Evolutionary conservation across 2,888 invertebrate genomes (phyloP).

Genomic region (Torymus auratus): DNA sequence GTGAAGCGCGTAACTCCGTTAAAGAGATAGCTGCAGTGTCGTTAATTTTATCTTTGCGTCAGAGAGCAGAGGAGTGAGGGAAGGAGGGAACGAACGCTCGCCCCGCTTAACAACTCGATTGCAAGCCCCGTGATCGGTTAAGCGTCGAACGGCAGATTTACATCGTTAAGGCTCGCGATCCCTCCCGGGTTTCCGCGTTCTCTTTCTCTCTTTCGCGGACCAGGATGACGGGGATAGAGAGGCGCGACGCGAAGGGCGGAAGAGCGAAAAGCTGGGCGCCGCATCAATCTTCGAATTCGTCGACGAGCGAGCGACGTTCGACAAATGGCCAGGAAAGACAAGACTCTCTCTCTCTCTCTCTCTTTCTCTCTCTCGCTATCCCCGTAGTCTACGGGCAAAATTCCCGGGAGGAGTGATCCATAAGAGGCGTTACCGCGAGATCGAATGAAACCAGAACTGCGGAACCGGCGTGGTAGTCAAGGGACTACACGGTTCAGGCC

Average conservation of each 20-base stretch:
- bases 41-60: background rate
- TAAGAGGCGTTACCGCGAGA: constrained; percentile 45
- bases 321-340: constrained; percentile 49
- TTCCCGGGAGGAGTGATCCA: constrained; percentile 26
- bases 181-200: background rate
- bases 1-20: background rate
- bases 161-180: constrained; percentile 23
- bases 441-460: constrained; percentile 7
- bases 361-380: background rate
- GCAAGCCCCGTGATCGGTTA: constrained; percentile 3
- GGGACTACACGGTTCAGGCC: no score
- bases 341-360: constrained; percentile 4
- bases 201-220: no score
- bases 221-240: no score
- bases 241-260: background rate
- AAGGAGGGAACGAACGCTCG: no score
- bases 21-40: background rate
- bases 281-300: constrained; percentile 61
- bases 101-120: constrained; percentile 19
- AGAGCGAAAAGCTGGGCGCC: constrained; percentile 43
- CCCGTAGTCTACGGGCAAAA: background rate
- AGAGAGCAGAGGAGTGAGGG: background rate
- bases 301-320: constrained; percentile 44
- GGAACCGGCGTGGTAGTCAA: background rate
- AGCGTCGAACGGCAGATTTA: constrained; percentile 31